These are phyloP conservation scores for Pachyseris speciosa DNA, from an alignment of 64 coral and sea anemone species.

Conservation along the genomic window DNA sequence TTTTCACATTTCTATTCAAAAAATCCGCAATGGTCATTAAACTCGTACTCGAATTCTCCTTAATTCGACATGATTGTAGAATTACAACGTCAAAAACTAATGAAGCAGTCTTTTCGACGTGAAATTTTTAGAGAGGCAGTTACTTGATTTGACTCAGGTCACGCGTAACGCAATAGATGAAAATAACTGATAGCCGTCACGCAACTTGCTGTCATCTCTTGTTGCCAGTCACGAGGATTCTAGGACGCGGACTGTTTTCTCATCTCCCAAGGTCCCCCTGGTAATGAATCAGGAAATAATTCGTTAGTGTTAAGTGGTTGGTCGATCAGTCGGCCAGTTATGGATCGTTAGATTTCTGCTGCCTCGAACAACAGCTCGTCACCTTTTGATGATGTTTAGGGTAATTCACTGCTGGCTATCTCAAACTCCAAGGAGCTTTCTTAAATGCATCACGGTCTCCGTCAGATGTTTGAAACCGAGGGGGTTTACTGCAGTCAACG, in stretches of 20 bases:
- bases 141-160: not conserved
- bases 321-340: too few species aligned
- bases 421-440: too few species aligned
- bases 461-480: too few species aligned
- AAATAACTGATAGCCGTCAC: not conserved
- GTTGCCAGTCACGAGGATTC: not conserved
- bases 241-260: constrained; percentile 44
- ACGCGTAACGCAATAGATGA: constrained; percentile 23
- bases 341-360: too few species aligned
- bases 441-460: too few species aligned
- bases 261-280: constrained; percentile 65
- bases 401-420: too few species aligned
- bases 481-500: too few species aligned
- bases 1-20: not conserved
- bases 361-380: too few species aligned
- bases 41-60: not conserved
- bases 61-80: not conserved
- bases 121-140: not conserved
- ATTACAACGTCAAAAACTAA: constrained; percentile 17
- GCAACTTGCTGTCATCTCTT: not conserved
- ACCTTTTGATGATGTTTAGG: too few species aligned
- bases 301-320: not conserved
- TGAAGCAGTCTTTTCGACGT: not conserved
- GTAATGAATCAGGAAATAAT: not conserved
- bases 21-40: not conserved